Evolutionary conservation across 2,113 vertebrate species (phyloP).

Genomic region (Paramisgurnus dabryanus): DNA sequence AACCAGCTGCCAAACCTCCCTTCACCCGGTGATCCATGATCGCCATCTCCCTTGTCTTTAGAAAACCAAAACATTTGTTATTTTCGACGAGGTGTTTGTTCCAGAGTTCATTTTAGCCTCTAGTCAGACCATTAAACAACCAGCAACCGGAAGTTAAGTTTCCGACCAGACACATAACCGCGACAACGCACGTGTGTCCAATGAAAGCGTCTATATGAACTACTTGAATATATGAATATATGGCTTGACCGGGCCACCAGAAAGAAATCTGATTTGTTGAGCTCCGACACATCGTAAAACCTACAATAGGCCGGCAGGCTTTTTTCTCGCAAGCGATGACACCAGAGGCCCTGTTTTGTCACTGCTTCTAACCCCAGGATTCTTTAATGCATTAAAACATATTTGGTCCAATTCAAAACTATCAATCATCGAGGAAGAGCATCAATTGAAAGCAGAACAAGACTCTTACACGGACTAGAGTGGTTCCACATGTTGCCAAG

Average conservation of each 20-base stretch:
- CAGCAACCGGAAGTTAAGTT: too few species aligned
- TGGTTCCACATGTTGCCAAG: conserved; percentile 47
- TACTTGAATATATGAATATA: too few species aligned
- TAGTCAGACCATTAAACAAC: too few species aligned
- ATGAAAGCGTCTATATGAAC: too few species aligned
- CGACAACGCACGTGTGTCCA: too few species aligned
- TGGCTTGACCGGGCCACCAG: neutral
- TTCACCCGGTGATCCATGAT: too few species aligned
- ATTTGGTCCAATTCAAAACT: conserved; percentile 53
- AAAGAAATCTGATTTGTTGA: neutral
- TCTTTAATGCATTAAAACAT: conserved; percentile 53
- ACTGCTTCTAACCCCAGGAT: conserved; percentile 42
- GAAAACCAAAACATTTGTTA: too few species aligned
- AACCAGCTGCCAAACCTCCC: too few species aligned
- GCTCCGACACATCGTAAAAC: neutral
- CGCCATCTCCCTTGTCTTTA: too few species aligned
- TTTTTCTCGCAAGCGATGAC: conserved; percentile 18
- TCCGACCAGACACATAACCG: too few species aligned
- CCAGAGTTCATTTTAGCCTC: too few species aligned
- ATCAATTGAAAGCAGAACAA: conserved; percentile 51
- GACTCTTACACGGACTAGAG: conserved; percentile 29
- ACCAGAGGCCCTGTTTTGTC: conserved; percentile 22
- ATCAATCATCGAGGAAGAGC: conserved; percentile 47
- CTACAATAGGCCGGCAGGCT: neutral
- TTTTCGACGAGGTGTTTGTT: too few species aligned